Conservation (phyloP, 2,888 invertebrate species). For the Timema cristinae region DNA sequence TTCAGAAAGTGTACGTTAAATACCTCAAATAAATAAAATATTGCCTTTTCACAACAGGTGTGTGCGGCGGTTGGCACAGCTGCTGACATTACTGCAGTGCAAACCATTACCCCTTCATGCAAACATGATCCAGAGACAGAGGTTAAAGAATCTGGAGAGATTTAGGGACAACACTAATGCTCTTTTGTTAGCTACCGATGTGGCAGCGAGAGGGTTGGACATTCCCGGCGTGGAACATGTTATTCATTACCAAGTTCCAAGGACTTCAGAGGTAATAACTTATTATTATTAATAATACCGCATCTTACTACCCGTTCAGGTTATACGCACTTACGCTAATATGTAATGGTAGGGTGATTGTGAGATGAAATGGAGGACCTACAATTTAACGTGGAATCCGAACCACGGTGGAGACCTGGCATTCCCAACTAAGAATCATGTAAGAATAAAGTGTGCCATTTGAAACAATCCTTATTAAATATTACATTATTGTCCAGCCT, state of each 20-base stretch:
- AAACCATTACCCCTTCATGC: conserved; percentile 77
- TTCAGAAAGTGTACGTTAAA: no score
- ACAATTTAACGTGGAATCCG: no score
- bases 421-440: neutral
- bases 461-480: neutral
- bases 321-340: no score
- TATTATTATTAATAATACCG: neutral
- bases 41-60: conserved; percentile 45
- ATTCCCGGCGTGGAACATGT: conserved; percentile 93
- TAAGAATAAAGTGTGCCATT: neutral
- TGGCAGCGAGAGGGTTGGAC: conserved; percentile 95
- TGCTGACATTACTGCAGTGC: conserved; percentile 57
- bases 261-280: conserved; percentile 79
- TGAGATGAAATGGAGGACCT: no score
- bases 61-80: conserved; percentile 65
- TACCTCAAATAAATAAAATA: no score
- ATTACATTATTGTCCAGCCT: neutral
- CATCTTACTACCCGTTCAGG: neutral
- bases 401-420: no score
- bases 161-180: conserved; percentile 68
- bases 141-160: conserved; percentile 90
- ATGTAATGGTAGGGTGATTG: no score
- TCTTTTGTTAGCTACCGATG: conserved; percentile 89
- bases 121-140: conserved; percentile 89
- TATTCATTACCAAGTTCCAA: conserved; percentile 86